Conservation (phyloP, 1,140 invertebrate species). For the Penaeus japonicus region DNA sequence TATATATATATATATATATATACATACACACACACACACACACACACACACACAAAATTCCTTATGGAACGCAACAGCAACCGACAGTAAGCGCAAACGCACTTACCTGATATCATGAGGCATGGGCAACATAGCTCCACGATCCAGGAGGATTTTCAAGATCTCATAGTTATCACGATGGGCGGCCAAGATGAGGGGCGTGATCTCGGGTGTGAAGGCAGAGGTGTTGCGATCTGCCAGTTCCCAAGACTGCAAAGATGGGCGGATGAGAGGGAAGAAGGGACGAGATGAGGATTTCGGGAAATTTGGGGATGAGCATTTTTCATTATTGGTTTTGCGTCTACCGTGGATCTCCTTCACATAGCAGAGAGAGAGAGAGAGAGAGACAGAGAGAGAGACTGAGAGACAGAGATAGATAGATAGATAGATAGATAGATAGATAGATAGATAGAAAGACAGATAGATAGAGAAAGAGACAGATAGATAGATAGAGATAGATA, state of each 20-base stretch:
- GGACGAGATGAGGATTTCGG: neutral
- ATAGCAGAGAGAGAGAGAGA: too few relatives aligned
- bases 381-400: too few relatives aligned
- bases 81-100: neutral
- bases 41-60: neutral
- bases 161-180: conserved; percentile 96
- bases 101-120: conserved; percentile 78
- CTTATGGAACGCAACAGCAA: neutral
- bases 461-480: neutral
- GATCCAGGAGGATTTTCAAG: conserved; percentile 86
- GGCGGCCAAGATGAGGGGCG: conserved; percentile 88
- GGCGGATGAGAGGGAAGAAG: neutral
- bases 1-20: too few relatives aligned
- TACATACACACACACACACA: too few relatives aligned
- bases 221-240: conserved; percentile 81
- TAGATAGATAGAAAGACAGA: neutral
- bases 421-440: neutral
- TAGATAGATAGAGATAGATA: neutral
- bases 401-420: neutral
- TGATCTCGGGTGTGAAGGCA: conserved; percentile 89
- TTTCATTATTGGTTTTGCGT: too few relatives aligned
- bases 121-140: conserved; percentile 84
- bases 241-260: conserved; percentile 77
- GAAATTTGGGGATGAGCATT: neutral
- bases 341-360: too few relatives aligned